These are phyloP conservation scores for Melangyna quadrimaculata DNA, from an alignment of 2,888 invertebrate species.

Conservation along the genomic window DNA sequence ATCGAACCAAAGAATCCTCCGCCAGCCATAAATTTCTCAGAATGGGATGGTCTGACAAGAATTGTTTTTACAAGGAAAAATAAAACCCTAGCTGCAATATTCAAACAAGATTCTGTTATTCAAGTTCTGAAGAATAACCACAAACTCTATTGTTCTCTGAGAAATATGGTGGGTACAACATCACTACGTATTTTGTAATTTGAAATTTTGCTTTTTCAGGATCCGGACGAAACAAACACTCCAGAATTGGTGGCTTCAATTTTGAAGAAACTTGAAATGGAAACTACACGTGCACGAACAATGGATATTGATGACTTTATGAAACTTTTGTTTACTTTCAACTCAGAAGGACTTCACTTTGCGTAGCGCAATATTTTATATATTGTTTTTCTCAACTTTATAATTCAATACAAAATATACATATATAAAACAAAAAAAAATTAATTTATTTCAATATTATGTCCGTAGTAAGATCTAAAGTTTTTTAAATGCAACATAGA, in stretches of 20 bases:
- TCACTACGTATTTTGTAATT: background rate
- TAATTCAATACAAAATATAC: background rate
- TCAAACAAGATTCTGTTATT: slow-evolving; percentile 92
- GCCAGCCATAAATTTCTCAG: slow-evolving; percentile 96
- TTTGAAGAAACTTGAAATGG: slow-evolving; percentile 86
- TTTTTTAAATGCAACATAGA: no score
- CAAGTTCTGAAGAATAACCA: slow-evolving; percentile 95
- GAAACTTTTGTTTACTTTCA: slow-evolving; percentile 91
- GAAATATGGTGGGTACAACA: slow-evolving; percentile 85
- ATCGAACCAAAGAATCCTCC: slow-evolving; percentile 99
- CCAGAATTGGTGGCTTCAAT: slow-evolving; percentile 90
- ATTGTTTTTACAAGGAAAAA: slow-evolving; percentile 98
- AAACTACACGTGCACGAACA: slow-evolving; percentile 91
- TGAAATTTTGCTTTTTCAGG: slow-evolving; percentile 82
- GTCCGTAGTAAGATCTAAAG: no score
- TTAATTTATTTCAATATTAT: no score
- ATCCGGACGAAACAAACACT: slow-evolving; percentile 90
- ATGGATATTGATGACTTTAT: slow-evolving; percentile 99
- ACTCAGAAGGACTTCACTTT: slow-evolving; percentile 96
- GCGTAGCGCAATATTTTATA: slow-evolving; percentile 45
- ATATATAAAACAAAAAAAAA: no score
- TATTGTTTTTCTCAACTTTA: background rate
- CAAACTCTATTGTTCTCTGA: slow-evolving; percentile 91
- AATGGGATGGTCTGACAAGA: slow-evolving; percentile 99
- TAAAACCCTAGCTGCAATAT: slow-evolving; percentile 95